A percentile compares a stretch with the other conserved stretches of the same genome.
These are phyloP conservation scores for Holacanthella duospinosa DNA, from an alignment of 2,888 invertebrate species.

Conservation along the genomic window DNA sequence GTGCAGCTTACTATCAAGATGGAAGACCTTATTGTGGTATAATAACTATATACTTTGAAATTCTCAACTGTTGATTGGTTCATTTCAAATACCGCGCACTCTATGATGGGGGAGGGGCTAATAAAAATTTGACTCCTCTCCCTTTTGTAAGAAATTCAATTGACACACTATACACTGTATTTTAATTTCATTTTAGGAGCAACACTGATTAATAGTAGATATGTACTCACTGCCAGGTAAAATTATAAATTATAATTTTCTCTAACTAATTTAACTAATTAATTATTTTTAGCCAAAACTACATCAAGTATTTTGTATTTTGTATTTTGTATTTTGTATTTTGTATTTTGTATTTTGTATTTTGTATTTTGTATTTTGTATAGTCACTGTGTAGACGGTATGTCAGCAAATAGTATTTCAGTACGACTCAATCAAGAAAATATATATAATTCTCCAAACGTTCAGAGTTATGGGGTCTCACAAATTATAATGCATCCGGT, in stretches of 20 bases:
- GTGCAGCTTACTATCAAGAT: not conserved
- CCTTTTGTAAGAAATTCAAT: too few relatives aligned
- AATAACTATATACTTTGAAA: too few relatives aligned
- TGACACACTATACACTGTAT: too few relatives aligned
- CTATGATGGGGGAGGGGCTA: too few relatives aligned
- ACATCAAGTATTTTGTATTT: too few relatives aligned
- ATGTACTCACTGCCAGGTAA: not conserved
- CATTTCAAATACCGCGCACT: too few relatives aligned
- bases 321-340: too few relatives aligned
- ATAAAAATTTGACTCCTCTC: too few relatives aligned
- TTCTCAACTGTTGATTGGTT: too few relatives aligned
- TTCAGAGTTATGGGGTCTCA: conserved; percentile 9
- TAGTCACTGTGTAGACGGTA: not conserved
- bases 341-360: too few relatives aligned
- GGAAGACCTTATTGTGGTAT: conserved; percentile 17
- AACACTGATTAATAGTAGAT: conserved; percentile 1
- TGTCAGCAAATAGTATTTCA: conserved; percentile 6
- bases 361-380: too few relatives aligned
- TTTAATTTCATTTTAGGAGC: not conserved
- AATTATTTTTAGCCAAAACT: too few relatives aligned
- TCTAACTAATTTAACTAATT: not conserved
- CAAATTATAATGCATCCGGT: conserved; percentile 10
- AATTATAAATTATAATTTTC: not conserved
- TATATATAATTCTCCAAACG: conserved; percentile 6
- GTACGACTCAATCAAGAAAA: conserved; percentile 9